Evolutionary conservation across 2,888 invertebrate species (phyloP).

Genomic region (Drosophila flavopinicola): DNA sequence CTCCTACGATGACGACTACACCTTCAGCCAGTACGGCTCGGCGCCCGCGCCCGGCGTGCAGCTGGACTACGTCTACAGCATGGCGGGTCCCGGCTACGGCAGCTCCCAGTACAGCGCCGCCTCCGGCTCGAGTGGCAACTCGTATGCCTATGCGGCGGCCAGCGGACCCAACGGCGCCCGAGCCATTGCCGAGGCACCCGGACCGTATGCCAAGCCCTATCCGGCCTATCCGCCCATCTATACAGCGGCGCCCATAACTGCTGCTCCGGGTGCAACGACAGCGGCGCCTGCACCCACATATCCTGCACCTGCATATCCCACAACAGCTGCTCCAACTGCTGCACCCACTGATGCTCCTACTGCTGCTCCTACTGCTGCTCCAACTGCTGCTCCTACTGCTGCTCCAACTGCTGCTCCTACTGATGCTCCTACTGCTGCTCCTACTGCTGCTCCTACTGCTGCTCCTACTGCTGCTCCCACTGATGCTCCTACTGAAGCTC

Average conservation of each 20-base stretch:
- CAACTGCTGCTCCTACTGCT: background rate
- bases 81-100: slow-evolving; percentile 3
- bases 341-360: background rate
- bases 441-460: fast-evolving
- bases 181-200: slow-evolving; percentile 51
- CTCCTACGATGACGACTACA: slow-evolving; percentile 20
- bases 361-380: background rate
- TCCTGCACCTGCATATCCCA: background rate
- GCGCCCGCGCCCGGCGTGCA: background rate
- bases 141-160: slow-evolving; percentile 42
- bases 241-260: background rate
- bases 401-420: background rate
- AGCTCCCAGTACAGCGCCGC: background rate
- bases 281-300: background rate
- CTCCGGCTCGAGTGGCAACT: background rate
- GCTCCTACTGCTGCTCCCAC: background rate
- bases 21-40: background rate
- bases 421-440: background rate
- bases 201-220: slow-evolving; percentile 4
- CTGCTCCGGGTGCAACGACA: background rate
- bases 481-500: fast-evolving
- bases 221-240: background rate
- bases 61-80: slow-evolving; percentile 18
- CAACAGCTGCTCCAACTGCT: background rate
- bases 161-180: slow-evolving; percentile 41